These are phyloP conservation scores for Rhabdornis inornatus DNA, from an alignment of 2,113 vertebrate genomes.

Conservation along the genomic window DNA sequence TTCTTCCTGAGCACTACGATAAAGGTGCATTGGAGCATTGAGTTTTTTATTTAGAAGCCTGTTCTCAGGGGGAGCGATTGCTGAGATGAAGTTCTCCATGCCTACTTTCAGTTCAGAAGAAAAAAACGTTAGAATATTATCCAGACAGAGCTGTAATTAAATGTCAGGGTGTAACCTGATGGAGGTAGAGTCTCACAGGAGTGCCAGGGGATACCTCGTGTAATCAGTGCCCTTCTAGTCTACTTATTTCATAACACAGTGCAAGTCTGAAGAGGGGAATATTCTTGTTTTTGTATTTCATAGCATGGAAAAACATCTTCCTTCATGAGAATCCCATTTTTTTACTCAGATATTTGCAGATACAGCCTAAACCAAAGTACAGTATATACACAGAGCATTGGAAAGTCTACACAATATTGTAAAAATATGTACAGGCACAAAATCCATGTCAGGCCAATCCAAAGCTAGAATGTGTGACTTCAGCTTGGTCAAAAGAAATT, in stretches of 20 bases:
- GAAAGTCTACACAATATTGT: not conserved
- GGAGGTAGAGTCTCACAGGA: not conserved
- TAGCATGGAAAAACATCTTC: not conserved
- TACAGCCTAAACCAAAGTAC: not conserved
- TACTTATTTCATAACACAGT: accelerated
- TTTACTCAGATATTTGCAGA: not conserved
- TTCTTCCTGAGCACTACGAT: not conserved
- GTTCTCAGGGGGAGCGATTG: not conserved
- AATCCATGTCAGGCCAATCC: not conserved
- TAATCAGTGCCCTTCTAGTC: not conserved
- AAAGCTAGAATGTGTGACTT: not conserved
- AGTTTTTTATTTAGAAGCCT: not conserved
- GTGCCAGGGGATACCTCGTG: accelerated
- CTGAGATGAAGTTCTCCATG: not conserved
- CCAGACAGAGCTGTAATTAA: not conserved
- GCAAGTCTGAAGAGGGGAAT: not conserved
- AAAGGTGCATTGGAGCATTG: not conserved
- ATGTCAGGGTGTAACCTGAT: not conserved
- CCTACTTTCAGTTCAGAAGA: not conserved
- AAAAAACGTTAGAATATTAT: not conserved
- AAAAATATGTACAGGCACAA: not conserved
- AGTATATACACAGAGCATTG: not conserved
- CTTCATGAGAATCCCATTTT: not conserved
- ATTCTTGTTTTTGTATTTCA: not conserved
- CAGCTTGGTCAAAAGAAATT: not conserved